These are phyloP conservation scores for Stegophylla sp. DNA, from an alignment of 2,888 invertebrate genomes.

Conservation along the genomic window DNA sequence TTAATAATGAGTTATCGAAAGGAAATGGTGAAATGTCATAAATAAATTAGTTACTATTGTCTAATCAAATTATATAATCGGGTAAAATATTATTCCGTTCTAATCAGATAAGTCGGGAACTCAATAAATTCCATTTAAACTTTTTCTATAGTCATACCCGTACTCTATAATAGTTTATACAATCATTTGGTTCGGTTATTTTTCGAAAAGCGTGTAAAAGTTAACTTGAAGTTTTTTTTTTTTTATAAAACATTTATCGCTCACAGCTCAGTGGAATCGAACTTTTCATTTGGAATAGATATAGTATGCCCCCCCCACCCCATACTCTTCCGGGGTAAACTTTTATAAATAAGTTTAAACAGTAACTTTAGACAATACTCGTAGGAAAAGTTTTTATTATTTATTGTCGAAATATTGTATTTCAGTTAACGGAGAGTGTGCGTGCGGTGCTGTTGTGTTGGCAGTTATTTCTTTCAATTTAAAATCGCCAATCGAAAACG, in stretches of 20 bases:
- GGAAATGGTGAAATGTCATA: no score
- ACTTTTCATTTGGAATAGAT: not conserved
- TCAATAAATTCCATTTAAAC: not conserved
- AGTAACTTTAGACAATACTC: not conserved
- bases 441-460: no score
- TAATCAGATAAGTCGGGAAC: not conserved
- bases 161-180: not conserved
- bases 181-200: not conserved
- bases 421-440: not conserved
- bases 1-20: no score
- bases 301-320: no score
- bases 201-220: not conserved
- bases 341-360: not conserved
- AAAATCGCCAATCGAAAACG: no score
- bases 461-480: not conserved
- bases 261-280: not conserved
- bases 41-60: no score
- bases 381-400: not conserved
- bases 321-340: not conserved
- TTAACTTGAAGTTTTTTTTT: slow-evolving; percentile 11
- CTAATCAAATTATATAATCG: no score
- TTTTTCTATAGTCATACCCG: no score
- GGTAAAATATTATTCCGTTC: no score
- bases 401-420: not conserved
- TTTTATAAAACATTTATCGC: slow-evolving; percentile 1